These are phyloP conservation scores for Manis pentadactyla DNA, from an alignment of 2,797 vertebrate genomes.

Conservation along the genomic window DNA sequence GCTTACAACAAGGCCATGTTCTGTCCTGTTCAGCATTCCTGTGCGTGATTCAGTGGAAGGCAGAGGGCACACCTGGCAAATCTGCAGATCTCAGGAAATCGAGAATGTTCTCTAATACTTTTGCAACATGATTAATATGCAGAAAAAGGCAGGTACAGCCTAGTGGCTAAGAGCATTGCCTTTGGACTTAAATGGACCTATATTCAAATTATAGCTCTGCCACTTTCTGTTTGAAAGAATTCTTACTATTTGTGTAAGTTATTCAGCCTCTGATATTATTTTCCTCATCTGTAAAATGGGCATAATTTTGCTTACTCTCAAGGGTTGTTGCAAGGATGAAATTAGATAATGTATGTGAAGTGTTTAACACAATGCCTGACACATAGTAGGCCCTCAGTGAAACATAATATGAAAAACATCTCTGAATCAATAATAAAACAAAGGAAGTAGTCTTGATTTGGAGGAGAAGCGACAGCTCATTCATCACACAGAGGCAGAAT, in stretches of 20 bases:
- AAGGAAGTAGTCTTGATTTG: background rate
- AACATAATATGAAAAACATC: background rate
- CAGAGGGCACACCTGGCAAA: background rate
- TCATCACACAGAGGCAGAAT: background rate
- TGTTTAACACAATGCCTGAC: background rate
- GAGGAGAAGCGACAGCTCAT: background rate
- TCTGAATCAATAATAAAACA: background rate
- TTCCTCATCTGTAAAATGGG: background rate
- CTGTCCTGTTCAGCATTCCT: background rate
- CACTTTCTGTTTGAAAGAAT: background rate
- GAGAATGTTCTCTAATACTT: background rate
- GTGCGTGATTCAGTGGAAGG: background rate
- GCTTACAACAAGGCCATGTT: background rate
- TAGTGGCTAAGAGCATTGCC: background rate
- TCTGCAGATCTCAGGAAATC: background rate
- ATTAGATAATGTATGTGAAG: background rate
- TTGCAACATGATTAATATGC: background rate
- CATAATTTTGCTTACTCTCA: background rate
- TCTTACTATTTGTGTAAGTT: background rate
- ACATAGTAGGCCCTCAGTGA: background rate
- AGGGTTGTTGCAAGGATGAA: background rate
- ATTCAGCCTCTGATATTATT: background rate
- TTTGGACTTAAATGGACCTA: background rate
- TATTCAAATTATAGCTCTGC: background rate
- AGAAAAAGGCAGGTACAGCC: background rate